Conservation (phyloP, 2,888 invertebrate species). For the Xylocampa areola region DNA sequence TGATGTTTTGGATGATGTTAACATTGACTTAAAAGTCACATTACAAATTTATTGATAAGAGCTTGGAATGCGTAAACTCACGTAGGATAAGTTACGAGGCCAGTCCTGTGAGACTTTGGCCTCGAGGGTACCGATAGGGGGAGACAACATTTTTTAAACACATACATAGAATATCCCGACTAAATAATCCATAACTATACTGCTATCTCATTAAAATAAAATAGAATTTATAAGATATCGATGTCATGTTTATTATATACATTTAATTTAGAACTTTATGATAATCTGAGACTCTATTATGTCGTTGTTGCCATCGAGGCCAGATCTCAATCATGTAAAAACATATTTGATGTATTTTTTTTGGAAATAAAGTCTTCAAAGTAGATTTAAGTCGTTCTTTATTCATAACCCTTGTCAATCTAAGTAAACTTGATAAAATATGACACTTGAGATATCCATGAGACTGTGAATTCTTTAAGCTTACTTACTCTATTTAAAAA, state of each 20-base stretch:
- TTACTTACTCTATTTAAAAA: too few relatives aligned
- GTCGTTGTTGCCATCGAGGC: slow-evolving; percentile 31
- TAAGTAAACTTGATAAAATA: background rate
- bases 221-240: slow-evolving; percentile 16
- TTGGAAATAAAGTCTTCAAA: slow-evolving; percentile 41
- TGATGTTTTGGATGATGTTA: slow-evolving; percentile 44
- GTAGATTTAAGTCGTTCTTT: slow-evolving; percentile 20
- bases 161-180: slow-evolving; percentile 9
- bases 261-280: slow-evolving; percentile 15
- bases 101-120: slow-evolving; percentile 23
- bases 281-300: slow-evolving; percentile 14
- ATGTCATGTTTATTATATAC: slow-evolving; percentile 22
- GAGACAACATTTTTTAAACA: slow-evolving; percentile 8
- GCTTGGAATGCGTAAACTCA: slow-evolving; percentile 49
- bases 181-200: slow-evolving; percentile 8
- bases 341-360: slow-evolving; percentile 40
- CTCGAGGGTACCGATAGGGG: slow-evolving; percentile 14
- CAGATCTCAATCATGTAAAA: slow-evolving; percentile 39
- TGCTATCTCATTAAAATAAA: slow-evolving; percentile 13
- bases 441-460: too few relatives aligned
- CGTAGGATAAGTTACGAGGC: slow-evolving; percentile 41
- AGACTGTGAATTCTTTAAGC: too few relatives aligned
- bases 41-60: slow-evolving; percentile 31
- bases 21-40: slow-evolving; percentile 1
- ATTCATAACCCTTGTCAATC: background rate